Evolutionary conservation across 2,888 invertebrate species (phyloP).

Genomic region (Hemaris fuciformis): DNA sequence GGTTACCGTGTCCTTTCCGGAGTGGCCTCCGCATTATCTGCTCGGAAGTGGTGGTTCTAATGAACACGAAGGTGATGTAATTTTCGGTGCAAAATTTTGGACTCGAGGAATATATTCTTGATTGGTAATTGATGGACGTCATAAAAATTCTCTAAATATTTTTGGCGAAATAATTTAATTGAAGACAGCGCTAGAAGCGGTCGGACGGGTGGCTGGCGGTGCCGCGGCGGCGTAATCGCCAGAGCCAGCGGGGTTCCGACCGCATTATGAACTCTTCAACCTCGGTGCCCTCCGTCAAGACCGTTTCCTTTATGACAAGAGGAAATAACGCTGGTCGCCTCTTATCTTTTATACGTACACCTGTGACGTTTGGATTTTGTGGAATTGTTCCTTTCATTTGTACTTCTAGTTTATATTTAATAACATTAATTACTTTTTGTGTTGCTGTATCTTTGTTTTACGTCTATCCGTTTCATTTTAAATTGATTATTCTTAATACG

Average conservation of each 20-base stretch:
- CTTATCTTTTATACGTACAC: constrained; percentile 51
- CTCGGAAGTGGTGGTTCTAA: constrained; percentile 52
- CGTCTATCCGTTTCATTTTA: not conserved
- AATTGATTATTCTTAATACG: not conserved
- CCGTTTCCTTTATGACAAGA: constrained; percentile 52
- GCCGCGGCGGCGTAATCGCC: too few species aligned
- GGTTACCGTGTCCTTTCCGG: constrained; percentile 75
- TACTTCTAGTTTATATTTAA: constrained; percentile 12
- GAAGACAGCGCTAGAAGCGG: constrained; percentile 14
- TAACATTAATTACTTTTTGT: not conserved
- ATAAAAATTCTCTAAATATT: constrained; percentile 24
- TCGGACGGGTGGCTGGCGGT: constrained; percentile 43
- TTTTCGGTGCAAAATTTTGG: not conserved
- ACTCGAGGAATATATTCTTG: not conserved
- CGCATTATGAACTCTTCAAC: constrained; percentile 58
- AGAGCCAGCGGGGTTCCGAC: constrained; percentile 46
- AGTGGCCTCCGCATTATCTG: constrained; percentile 64
- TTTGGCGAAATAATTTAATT: constrained; percentile 26
- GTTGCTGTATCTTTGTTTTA: not conserved
- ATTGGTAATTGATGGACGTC: constrained; percentile 3
- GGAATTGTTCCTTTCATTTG: constrained; percentile 18
- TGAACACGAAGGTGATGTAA: constrained; percentile 33
- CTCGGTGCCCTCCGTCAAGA: constrained; percentile 51
- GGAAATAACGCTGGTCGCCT: constrained; percentile 45
- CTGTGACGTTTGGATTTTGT: constrained; percentile 34